phyloP scores from a whole-genome alignment of 2,113 vertebrate species.

The Spea multiplicata region DNA sequence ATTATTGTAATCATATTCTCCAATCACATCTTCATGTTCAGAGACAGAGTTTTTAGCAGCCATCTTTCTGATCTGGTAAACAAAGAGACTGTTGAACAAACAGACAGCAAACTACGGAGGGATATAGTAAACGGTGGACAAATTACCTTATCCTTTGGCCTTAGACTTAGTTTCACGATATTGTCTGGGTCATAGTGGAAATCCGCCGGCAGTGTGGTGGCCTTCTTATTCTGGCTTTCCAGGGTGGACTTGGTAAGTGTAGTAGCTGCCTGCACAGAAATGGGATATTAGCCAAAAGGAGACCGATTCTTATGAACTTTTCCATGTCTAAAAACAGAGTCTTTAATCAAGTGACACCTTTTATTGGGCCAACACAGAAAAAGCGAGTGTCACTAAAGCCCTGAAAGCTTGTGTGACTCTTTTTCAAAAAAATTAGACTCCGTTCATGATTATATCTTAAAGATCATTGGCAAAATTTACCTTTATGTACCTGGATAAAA shows the following conservation, averaged over 20 bases:
- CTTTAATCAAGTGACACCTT: too few relatives aligned
- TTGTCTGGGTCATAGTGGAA: conserved; percentile 80
- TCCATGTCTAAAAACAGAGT: too few relatives aligned
- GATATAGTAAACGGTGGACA: neutral
- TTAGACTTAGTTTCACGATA: conserved; percentile 78
- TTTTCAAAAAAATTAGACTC: too few relatives aligned
- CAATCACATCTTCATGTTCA: conserved; percentile 72
- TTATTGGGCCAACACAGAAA: neutral
- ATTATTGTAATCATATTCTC: conserved; percentile 89
- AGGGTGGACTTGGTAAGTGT: conserved; percentile 76
- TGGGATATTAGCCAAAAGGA: neutral
- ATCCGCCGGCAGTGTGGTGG: conserved; percentile 79
- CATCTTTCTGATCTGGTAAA: conserved; percentile 64
- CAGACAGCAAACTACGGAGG: neutral
- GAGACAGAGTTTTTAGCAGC: conserved; percentile 48
- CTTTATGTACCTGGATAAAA: too few relatives aligned
- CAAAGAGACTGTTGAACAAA: neutral
- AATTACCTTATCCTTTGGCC: conserved; percentile 74
- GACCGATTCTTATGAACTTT: neutral
- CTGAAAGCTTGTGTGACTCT: too few relatives aligned
- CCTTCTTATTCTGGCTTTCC: conserved; percentile 66
- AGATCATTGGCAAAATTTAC: too few relatives aligned
- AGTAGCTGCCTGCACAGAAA: conserved; percentile 68
- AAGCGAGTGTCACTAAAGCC: too few relatives aligned
- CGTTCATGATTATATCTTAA: too few relatives aligned